phyloP scores from a whole-genome alignment of 2,113 vertebrate species.

The Nyctibius bracteatus region DNA sequence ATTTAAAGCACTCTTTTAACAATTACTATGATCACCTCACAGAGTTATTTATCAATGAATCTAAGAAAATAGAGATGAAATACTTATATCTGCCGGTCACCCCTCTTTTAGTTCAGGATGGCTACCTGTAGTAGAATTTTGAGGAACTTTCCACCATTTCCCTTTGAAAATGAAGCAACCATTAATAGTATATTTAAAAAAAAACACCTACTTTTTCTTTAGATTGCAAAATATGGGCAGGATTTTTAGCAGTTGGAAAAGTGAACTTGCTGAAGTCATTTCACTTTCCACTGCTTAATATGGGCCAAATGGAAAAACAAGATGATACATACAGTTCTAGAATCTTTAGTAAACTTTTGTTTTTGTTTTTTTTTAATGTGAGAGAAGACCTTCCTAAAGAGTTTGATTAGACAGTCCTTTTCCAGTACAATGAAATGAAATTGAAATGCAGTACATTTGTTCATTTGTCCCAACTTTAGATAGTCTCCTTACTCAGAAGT shows the following conservation, averaged over 20 bases:
- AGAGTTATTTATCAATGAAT: background rate
- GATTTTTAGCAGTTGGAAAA: background rate
- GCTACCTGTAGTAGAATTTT: background rate
- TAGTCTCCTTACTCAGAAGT: background rate
- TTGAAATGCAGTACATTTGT: background rate
- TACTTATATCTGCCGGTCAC: background rate
- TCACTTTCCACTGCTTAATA: background rate
- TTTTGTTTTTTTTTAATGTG: background rate
- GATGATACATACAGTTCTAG: background rate
- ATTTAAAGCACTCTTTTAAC: background rate
- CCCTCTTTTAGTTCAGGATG: background rate
- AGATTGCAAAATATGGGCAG: background rate
- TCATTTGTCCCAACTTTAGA: background rate
- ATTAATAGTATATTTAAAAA: background rate
- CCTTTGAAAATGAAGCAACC: background rate
- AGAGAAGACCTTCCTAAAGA: background rate
- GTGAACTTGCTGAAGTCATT: background rate
- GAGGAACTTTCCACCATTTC: background rate
- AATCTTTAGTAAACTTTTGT: background rate
- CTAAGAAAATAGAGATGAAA: background rate
- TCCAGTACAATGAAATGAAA: background rate
- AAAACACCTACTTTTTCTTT: background rate
- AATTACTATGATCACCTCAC: background rate
- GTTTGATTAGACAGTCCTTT: background rate
- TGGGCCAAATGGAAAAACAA: background rate